Base-by-base conservation (phyloP, 2,888 invertebrate genomes). In the Anorthoa munda region DNA sequence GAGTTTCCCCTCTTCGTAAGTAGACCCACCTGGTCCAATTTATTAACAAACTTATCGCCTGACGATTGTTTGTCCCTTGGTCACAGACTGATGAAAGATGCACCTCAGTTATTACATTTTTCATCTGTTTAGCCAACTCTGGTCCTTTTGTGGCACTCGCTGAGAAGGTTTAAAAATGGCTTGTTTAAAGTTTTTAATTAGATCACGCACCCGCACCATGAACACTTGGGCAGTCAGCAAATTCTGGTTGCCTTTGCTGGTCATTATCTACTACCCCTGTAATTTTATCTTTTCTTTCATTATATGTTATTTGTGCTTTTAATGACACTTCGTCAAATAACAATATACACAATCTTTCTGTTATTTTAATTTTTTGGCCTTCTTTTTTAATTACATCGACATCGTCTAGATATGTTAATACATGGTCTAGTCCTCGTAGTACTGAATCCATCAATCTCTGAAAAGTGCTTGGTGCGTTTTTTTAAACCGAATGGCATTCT, bases 361-460 rank as follows among this genome's bases (percentile, higher is more conserved):
- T 0, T 0, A 18, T 51, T 63, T 61, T 18, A 1, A 39, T 3
- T 39, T 50, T 18, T 5, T 63, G 0, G 64, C 39, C 23, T 51
- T 68, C 11, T 51, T 51, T 51, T 61, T 59, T 4, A 59, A 13
- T n/a, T n/a, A n/a, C n/a, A n/a, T n/a, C n/a, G 56, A 76, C 60
- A 56, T 77, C 72, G 50, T 75, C 81, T 4, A 76, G 13, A 4
- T 77, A 77, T 15, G 75, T 77, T 51, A 67, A 17, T n/a, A 75
- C 86, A 31, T 89, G 86, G 13, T 80, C 75, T 74, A 92, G 66
- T 0, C 88, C 88, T 50, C 87, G 66, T 31, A 92, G 71, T 5
- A 92, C 77, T 7, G 73, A 61, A 67, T 92, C 89, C 88, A 92
- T 89, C 23, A 90, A 26, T 76, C 90, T 69, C 59, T 92, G 91